Base-by-base conservation (phyloP, 2,113 vertebrate genomes). In the Tapirus terrestris region DNA sequence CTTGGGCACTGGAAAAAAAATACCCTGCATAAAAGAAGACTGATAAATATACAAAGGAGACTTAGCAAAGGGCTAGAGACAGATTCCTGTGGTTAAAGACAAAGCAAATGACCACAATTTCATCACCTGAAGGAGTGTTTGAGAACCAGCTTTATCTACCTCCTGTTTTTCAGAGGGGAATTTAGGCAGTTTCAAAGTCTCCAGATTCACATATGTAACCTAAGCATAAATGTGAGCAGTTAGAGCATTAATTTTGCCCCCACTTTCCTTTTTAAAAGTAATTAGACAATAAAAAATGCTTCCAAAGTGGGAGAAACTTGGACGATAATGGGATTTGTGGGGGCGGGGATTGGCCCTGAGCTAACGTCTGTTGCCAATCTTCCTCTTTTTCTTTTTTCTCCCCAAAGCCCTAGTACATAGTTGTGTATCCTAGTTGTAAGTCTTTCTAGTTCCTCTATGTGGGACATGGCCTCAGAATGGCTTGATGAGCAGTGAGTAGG, bases 201-300 rank as follows among this genome's bases (percentile, higher is more conserved):
- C 75, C 76, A 56, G 56, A 73, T 72, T 89, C 73, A 92, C 36
- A 92, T 56, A 51, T 3, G 43, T 39, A 90, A 48, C 45, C 17
- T 72, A 93, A 91, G 48, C 84, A 95, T 45, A 91, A 89, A 79
- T 68, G 29, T 58, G 20, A 90, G 36, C 33, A 43, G 25, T 73
- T 33, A 63, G 23, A 58, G 58, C 53, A 65, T 80, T 88, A 68
- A 80, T n/a, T 87, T 45, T 72, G 33, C 18, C 29, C 29, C 43
- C 36, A 92, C 43, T 80, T 96, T 95, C 60, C 79, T 96, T 89
- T 94, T 76, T 39, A 80, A 76, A 94, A 80, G 48, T 36, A 86
- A 94, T 56, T 16, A 91, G 82, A 97, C 73, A 80, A 48, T 61
- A 51, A 87, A 92, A 80, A 90, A 86, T 27, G 60, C 33, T 93